Base-by-base conservation (phyloP, 1,140 invertebrate species). In the Drosophila oshimai region DNA sequence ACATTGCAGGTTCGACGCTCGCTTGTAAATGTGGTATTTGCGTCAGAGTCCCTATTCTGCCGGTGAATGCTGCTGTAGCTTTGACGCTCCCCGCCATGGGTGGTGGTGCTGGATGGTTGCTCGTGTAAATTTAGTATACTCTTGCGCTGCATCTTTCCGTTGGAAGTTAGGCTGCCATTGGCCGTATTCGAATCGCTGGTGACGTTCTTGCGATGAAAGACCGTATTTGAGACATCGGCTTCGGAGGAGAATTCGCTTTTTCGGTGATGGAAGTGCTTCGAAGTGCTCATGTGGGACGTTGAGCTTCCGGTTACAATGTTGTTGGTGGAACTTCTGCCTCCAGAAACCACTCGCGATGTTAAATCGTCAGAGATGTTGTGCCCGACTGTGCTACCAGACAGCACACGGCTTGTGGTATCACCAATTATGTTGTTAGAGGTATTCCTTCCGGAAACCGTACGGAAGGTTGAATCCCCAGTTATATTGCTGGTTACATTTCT, bases 61-160 rank as follows among this genome's bases (percentile, higher is more conserved):
- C 95, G 92, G 81, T 96, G 95, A 70, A 96, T 92, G 7, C 95
- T 94, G 60, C 95, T 96, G 6, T 96, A 92, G 80, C 95, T 96
- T 61, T 93, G 94, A 64, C 95, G 93, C 68, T 96, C 95, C 7
- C 65, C 79, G 4, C 68, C 51, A 46, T 74, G 62, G 33, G 39
- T 42, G 4, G 53, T 67, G 17, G 42, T 60, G 44, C 77, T 89
- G 0, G 81, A 94, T 46, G 94, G 83, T 65, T 93, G 94, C 62
- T 96, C 95, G 13, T 94, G 94, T 0, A 96, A 91, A 86, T 96
- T 96, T 0, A 94, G 93, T 17, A 96, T 95, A 45, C 95, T 96
- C 89, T 95, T 96, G 22, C 95, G 92, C 80, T 96, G 95, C 73
- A 95, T 94, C 9, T 95, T 94, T 12, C 95, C 95, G 1, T 95